Conservation (phyloP, 92 coral and sea anemone genomes). For the Palythoa caribaeorum region DNA sequence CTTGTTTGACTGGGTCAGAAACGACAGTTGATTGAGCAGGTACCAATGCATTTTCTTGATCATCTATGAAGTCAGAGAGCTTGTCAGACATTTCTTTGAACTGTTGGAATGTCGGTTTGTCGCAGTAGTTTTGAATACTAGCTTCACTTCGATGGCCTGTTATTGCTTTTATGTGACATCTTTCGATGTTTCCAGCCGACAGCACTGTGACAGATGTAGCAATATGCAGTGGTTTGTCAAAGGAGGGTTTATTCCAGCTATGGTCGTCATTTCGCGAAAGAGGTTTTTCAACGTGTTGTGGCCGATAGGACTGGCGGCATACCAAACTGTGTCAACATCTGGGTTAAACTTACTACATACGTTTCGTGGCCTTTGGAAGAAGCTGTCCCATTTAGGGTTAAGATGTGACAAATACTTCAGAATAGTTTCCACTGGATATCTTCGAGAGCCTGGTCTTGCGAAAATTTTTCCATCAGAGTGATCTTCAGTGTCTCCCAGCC, state of each 20-base stretch:
- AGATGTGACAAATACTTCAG: constrained; percentile 35
- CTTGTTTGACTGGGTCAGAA: constrained; percentile 3
- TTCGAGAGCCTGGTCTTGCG: neutral
- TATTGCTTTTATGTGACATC: constrained; percentile 58
- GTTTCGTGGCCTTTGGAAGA: constrained; percentile 37
- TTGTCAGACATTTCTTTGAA: constrained; percentile 63
- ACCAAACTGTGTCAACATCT: constrained; percentile 40
- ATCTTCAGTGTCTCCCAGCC: constrained; percentile 49
- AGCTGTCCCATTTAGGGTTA: constrained; percentile 18
- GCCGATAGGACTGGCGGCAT: constrained; percentile 56
- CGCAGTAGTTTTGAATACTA: constrained; percentile 61
- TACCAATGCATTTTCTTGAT: neutral
- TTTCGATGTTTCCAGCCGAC: constrained; percentile 60
- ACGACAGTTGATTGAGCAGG: neutral
- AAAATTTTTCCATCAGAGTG: constrained; percentile 50
- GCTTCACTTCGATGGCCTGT: constrained; percentile 66
- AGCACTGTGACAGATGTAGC: constrained; percentile 62
- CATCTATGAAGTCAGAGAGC: constrained; percentile 50
- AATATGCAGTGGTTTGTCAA: constrained; percentile 61
- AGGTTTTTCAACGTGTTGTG: constrained; percentile 56
- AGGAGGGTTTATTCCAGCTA: constrained; percentile 59
- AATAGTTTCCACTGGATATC: constrained; percentile 30
- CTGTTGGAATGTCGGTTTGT: constrained; percentile 61
- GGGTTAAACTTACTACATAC: neutral
- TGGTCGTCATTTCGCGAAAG: constrained; percentile 55